Conservation (phyloP, 2,888 invertebrate genomes). For the Pandemis corylana region DNA sequence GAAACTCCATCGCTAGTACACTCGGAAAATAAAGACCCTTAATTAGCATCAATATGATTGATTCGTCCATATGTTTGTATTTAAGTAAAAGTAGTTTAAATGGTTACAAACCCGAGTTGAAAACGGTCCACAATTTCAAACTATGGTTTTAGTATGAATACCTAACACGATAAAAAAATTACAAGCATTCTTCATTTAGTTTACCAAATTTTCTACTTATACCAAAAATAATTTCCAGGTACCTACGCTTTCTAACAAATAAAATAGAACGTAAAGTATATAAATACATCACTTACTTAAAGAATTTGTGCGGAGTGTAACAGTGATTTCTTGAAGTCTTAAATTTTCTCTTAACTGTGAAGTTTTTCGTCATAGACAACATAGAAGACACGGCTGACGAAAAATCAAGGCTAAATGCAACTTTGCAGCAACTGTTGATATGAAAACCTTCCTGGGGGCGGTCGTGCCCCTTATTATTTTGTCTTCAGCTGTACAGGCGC, state of each 20-base stretch:
- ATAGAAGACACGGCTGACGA: conserved; percentile 37
- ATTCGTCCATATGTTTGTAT: neutral
- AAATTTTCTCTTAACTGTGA: neutral
- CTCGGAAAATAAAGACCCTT: conserved; percentile 25
- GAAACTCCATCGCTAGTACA: conserved; percentile 45
- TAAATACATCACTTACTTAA: neutral
- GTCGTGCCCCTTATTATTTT: conserved; percentile 61
- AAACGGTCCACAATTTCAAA: neutral
- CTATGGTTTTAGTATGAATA: too few species aligned
- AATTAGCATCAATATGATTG: conserved; percentile 20
- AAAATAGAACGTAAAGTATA: too few species aligned
- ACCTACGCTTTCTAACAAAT: too few species aligned
- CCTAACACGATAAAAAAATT: too few species aligned
- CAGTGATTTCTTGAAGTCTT: neutral
- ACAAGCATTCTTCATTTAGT: too few species aligned
- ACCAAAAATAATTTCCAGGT: too few species aligned
- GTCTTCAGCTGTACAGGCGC: conserved; percentile 51
- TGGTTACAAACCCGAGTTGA: neutral
- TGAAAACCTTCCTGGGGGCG: conserved; percentile 63
- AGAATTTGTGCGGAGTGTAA: conserved; percentile 33
- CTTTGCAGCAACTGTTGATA: conserved; percentile 52
- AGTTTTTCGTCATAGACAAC: conserved; percentile 23
- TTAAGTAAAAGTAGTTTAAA: neutral
- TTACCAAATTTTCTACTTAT: too few species aligned
- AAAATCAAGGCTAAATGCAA: conserved; percentile 58